Evolutionary conservation across 1,140 invertebrate species (phyloP).

Genomic region (Apolygus lucorum): DNA sequence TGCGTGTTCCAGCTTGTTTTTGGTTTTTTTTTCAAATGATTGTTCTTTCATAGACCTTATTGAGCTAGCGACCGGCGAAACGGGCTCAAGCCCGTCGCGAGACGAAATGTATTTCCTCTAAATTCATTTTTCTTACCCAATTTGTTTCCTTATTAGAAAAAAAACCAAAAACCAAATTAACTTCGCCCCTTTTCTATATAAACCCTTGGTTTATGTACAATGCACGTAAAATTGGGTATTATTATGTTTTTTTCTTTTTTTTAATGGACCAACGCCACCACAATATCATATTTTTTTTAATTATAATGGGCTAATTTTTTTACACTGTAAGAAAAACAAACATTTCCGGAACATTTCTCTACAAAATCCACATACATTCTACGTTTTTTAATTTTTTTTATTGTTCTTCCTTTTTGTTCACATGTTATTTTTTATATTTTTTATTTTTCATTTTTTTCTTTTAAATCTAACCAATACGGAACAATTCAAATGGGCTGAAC

Average conservation of each 20-base stretch:
- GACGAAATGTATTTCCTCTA: neutral
- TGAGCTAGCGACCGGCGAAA: neutral
- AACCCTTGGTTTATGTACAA: constrained; percentile 5
- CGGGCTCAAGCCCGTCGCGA: neutral
- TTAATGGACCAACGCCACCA: constrained; percentile 19
- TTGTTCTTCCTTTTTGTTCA: constrained; percentile 18
- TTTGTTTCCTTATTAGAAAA: neutral
- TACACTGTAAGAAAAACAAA: constrained; percentile 25
- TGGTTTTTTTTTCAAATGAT: neutral
- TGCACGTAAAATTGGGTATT: neutral
- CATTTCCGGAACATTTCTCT: constrained; percentile 23
- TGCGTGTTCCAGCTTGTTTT: neutral
- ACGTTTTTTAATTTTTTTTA: constrained; percentile 20
- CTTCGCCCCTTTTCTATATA: neutral
- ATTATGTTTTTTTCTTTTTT: neutral
- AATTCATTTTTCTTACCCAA: neutral
- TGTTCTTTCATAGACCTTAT: neutral
- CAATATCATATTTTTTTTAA: constrained; percentile 11
- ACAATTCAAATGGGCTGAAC: constrained; percentile 17
- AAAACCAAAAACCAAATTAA: too few relatives aligned
- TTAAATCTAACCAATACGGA: constrained; percentile 23
- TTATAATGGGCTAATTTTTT: constrained; percentile 2
- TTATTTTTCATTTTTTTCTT: constrained; percentile 3
- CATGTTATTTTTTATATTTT: constrained; percentile 19
- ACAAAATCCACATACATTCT: constrained; percentile 27